Base-by-base conservation (phyloP, 2,888 invertebrate species). In the Scaeva pyrastri region DNA sequence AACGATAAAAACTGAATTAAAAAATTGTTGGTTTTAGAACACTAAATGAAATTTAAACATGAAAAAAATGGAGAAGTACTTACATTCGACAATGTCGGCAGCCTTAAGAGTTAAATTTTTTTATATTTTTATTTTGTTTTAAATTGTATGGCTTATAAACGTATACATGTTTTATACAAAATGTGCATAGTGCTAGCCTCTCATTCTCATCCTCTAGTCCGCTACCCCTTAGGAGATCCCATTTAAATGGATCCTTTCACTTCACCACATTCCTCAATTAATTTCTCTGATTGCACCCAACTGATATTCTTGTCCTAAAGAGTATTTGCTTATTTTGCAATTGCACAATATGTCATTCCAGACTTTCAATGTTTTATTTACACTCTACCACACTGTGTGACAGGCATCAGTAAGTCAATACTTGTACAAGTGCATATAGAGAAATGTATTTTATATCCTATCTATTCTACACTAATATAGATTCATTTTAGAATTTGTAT, bases 321-420 rank as follows among this genome's bases (percentile, higher is more conserved):
- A 73, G 76, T 81, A 81, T 81, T 85, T 81, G 76, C 81, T 62
- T 62, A 80, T 76, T 81, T 80, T 66, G 43, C 81, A 81, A 73
- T 76, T 77, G 76, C 43, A 85, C 76, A 85, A 85, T 85, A 85
- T 85, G 76, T 85, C 85, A 85, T 85, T 80, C 45, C 73, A 85
- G 80, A 85, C 85, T 56, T 66, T 60, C 85, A 76, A 72, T 85
- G 81, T 81, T 77, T 73, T 81, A 81, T 85, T 85, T 85, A 64
- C 73, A 81, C 73, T 73, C 4, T 26, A 41, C 41, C 58, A 50
- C 41, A 76, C 19, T 72, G 58, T 79, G 52, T 79, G 45, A 55
- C 60, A 64, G 26, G 55, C 26, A 6, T 26, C 26, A 56, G 60
- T 71, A 50, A 75, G 79, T 79, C 64, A 84, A 84, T 71, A 71